Base-by-base conservation (phyloP, 2,113 vertebrate species). In the Psilopsiagon aurifrons region DNA sequence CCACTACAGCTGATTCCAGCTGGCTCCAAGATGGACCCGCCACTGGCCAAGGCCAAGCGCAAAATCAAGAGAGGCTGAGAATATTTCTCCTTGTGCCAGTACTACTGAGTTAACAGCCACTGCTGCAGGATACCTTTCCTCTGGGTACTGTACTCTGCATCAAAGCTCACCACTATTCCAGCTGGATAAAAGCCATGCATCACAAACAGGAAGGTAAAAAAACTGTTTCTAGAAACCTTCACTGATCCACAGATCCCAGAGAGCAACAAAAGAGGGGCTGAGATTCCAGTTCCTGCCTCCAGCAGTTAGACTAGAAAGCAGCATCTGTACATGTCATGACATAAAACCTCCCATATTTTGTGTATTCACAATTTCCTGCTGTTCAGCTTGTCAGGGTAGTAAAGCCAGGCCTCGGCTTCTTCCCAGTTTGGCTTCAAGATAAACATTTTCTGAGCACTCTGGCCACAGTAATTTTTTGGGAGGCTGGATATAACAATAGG, bases 141-240 rank as follows among this genome's bases (percentile, higher is more conserved):
- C 54, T 67, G 33, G 17, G 13, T n/a, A 11, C 59, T 63, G 46
- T 0, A 0, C 24, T 46, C 44, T 84, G 17, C 51, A 2, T 11
- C 7, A 17, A 55, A 57, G 15, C n/a, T 57, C 55, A 29, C 25
- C 19, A 5, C 39, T 37, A 33, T 54, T 52, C 31, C 46, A 63
- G 55, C 13, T 39, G 66, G 46, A 4, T 70, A 62, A 67, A 63
- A 71, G 51, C 46, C 24, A 12, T 10, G 9, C 24, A 14, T 7
- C 13, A 27, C 24, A 28, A 88, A 46, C 10, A 43, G 18, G 37
- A 91, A 80, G 17, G 57, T 37, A 71, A 91, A 74, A 74, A 83
- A 7, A 14, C 23, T 41, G 5, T 18, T 59, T 13, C 67, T 64
- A 29, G 54, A 92, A 92, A 80, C 8, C 16, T 59, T n/a, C 4